These are phyloP conservation scores for Cydia fagiglandana DNA, from an alignment of 1,140 invertebrate species.

Conservation along the genomic window DNA sequence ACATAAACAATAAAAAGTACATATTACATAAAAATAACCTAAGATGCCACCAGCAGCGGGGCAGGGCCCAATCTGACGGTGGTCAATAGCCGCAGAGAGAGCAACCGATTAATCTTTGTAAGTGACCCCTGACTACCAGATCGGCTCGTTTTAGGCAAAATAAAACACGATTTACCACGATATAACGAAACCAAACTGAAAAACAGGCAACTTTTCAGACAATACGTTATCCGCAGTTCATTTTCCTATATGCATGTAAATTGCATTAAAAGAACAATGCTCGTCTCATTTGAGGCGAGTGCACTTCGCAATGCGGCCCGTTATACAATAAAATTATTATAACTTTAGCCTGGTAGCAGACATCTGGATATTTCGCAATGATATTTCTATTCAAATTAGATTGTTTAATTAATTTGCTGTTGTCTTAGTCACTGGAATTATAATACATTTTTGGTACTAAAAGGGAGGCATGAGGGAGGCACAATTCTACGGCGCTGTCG, in stretches of 20 bases:
- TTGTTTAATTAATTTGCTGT: not conserved
- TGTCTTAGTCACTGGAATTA: not conserved
- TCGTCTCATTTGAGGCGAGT: constrained; percentile 28
- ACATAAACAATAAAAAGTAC: no score
- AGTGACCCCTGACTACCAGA: no score
- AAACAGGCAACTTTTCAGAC: not conserved
- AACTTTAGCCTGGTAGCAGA: constrained; percentile 14
- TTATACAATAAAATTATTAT: constrained; percentile 28
- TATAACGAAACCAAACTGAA: not conserved
- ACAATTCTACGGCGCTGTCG: no score
- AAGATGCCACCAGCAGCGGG: no score
- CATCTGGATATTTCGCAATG: constrained; percentile 16
- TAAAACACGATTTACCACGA: not conserved
- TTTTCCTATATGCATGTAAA: constrained; percentile 30
- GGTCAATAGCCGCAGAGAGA: no score
- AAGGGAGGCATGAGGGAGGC: no score
- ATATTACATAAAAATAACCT: no score
- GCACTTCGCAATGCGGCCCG: constrained; percentile 16
- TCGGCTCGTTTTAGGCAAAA: not conserved
- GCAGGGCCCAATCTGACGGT: no score
- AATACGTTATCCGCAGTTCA: not conserved
- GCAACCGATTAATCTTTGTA: no score
- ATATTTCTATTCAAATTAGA: constrained; percentile 6
- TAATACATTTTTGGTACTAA: not conserved
- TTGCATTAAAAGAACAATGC: constrained; percentile 29